Base-by-base conservation (phyloP, 2,888 invertebrate genomes). In the Diaperis boleti region DNA sequence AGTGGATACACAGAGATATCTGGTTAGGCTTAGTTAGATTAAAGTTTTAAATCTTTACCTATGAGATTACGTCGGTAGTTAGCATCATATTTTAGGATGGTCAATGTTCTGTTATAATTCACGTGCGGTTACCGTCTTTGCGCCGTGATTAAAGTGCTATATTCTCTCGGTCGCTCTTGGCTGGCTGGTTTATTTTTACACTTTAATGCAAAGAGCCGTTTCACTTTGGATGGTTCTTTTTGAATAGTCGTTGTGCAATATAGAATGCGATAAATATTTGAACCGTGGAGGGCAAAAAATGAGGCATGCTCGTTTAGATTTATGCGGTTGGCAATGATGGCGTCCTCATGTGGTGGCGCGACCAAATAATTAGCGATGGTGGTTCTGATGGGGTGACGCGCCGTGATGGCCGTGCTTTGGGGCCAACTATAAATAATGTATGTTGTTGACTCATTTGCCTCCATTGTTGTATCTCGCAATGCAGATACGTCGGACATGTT, bases 381-480 rank as follows among this genome's bases (percentile, higher is more conserved):
- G 44, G 54, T 42, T 52, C 13, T 15, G 33, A 45, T 56, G 56
- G 33, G 35, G 18, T 35, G 56, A 29, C 29, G 29, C 18, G 17
- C n/a, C 17, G 50, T 55, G 42, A 55, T 29, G 31, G 31, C 13
- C 3, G 13, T 33, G 37, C 45, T 64, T 35, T 26, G 39, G 26
- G 37, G 33, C 31, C 22, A 5, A 33, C 31, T 6, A 57, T 64
- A 64, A 64, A 64, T 64, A 64, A 61, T 64, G 56, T 39, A 64
- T 50, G 31, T 10, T 64, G 64, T 64, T 61, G 64, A 64, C 61
- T 64, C 61, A 64, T 61, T 64, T 61, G 52, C 56, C 33, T 64
- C 60, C 52, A 64, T 64, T 64, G 64, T 64, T 64, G 57, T 64
- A 64, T 64, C 61, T 60, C 61, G 61, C 57, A 64, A 20, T 64